phyloP scores from a whole-genome alignment of 2,888 invertebrate genomes.

The Eilema caniola region DNA sequence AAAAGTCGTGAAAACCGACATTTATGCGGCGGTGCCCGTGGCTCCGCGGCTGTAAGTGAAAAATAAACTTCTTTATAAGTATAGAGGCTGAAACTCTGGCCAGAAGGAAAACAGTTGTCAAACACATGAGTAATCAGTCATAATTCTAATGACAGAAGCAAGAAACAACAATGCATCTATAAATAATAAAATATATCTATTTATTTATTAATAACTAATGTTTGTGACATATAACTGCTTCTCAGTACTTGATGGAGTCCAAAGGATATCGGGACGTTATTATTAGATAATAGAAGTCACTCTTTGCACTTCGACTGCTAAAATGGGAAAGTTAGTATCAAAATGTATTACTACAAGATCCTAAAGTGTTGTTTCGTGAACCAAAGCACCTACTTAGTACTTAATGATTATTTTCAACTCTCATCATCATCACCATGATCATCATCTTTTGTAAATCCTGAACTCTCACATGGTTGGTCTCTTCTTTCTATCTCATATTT shows the following conservation, averaged over 20 bases:
- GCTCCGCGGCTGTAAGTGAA: too few species aligned
- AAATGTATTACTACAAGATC: background rate
- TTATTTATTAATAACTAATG: slow-evolving; percentile 7
- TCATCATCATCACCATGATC: too few species aligned
- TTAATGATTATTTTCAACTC: too few species aligned
- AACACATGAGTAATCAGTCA: background rate
- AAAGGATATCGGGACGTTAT: background rate
- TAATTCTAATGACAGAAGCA: background rate
- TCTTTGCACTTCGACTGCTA: background rate
- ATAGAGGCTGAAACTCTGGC: background rate
- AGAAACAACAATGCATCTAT: slow-evolving; percentile 7
- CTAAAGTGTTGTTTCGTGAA: background rate
- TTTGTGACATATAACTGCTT: background rate
- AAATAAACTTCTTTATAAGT: background rate
- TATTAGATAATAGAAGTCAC: background rate
- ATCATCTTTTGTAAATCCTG: too few species aligned
- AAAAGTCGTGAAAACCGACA: too few species aligned
- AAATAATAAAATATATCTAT: slow-evolving; percentile 8
- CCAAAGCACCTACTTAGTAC: background rate
- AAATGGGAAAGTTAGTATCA: slow-evolving; percentile 1
- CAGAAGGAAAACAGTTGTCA: background rate
- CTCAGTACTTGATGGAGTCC: background rate
- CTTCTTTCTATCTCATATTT: too few species aligned
- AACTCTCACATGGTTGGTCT: too few species aligned
- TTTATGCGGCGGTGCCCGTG: too few species aligned